A percentile compares a stretch with the other conserved stretches of the same genome.
phyloP scores from a whole-genome alignment of 2,888 invertebrate genomes.

The Sminthurides aquaticus region DNA sequence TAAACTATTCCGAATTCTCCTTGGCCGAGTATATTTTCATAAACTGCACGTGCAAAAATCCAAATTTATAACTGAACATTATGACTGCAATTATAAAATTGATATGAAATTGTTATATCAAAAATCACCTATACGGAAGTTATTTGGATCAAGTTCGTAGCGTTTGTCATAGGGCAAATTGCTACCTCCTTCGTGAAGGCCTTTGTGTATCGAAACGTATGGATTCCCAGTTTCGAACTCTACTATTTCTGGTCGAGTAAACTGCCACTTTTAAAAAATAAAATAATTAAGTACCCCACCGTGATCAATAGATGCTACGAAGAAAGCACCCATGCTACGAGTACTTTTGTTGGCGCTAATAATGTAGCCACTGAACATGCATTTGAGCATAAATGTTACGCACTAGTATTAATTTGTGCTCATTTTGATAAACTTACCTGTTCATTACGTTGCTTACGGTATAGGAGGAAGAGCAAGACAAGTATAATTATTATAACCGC shows the following conservation, averaged over 20 bases:
- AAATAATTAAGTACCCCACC: no score
- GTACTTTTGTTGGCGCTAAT: no score
- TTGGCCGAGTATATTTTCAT: not conserved
- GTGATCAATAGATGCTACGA: no score
- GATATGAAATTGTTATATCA: not conserved
- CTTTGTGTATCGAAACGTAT: conserved; percentile 6
- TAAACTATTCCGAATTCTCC: conserved; percentile 15
- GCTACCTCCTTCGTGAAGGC: conserved; percentile 2
- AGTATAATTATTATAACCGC: not conserved
- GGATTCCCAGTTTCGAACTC: conserved; percentile 16
- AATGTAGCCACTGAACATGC: no score
- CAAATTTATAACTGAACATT: not conserved
- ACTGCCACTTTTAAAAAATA: conserved; percentile 8
- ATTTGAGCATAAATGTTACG: no score
- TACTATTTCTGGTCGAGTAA: conserved; percentile 7
- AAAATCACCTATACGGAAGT: conserved; percentile 9
- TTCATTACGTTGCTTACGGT: not conserved
- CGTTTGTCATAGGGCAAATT: conserved; percentile 12
- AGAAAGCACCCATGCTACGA: no score
- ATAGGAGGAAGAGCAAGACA: not conserved
- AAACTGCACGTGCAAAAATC: conserved; percentile 2
- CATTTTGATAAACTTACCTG: not conserved
- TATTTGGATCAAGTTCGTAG: conserved; percentile 7
- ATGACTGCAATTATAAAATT: not conserved
- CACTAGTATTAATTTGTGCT: no score